Conservation (phyloP, 2,888 invertebrate species). For the Cremastinae sp. region DNA sequence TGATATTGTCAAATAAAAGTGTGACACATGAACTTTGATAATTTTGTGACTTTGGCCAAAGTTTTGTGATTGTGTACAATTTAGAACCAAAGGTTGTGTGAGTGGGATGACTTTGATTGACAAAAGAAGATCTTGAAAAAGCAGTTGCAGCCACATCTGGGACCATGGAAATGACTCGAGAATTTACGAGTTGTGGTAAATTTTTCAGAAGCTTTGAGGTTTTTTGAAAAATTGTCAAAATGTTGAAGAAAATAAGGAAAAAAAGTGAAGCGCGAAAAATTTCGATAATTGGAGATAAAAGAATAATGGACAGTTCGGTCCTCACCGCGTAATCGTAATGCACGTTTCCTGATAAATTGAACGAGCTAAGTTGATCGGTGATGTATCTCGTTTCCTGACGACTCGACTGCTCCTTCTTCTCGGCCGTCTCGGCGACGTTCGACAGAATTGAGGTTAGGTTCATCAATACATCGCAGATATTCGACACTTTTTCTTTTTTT, state of each 20-base stretch:
- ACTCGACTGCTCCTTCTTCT: conserved; percentile 73
- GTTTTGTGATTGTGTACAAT: conserved; percentile 9
- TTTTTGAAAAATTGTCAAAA: neutral
- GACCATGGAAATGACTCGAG: conserved; percentile 1
- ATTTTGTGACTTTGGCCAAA: neutral
- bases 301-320: conserved; percentile 21
- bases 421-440: conserved; percentile 65
- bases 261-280: neutral
- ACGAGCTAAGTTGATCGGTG: conserved; percentile 69
- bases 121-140: conserved; percentile 39
- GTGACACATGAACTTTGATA: neutral
- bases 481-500: conserved; percentile 50
- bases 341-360: conserved; percentile 70
- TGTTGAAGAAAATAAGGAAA: neutral
- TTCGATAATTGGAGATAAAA: neutral
- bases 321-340: conserved; percentile 67
- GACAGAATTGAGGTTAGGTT: conserved; percentile 75
- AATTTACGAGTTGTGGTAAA: neutral
- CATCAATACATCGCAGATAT: conserved; percentile 72
- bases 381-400: conserved; percentile 70
- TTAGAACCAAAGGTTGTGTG: neutral
- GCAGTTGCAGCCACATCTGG: neutral
- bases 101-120: conserved; percentile 9
- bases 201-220: neutral
- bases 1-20: neutral